Conservation (phyloP, 1,140 invertebrate species). For the Neodiprion virginianus region DNA sequence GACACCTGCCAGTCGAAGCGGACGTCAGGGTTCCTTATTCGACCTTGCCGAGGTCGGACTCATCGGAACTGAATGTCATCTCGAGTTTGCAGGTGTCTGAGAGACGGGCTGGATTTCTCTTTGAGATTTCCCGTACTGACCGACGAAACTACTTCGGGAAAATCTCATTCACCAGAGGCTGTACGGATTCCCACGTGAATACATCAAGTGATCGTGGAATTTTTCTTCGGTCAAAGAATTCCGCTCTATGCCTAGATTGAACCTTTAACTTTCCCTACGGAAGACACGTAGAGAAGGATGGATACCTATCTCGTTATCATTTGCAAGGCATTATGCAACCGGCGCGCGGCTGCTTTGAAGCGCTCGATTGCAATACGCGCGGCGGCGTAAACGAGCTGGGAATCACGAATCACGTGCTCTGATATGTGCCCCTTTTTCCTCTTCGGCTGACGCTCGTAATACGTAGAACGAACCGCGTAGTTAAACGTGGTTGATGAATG, state of each 20-base stretch:
- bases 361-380: conserved; percentile 33
- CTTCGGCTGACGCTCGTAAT: conserved; percentile 11
- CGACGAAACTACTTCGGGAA: too few relatives aligned
- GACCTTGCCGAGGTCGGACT: not conserved
- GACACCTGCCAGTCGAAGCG: not conserved
- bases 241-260: not conserved
- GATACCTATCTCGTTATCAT: conserved; percentile 45
- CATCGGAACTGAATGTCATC: not conserved
- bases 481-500: conserved; percentile 36
- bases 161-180: too few relatives aligned
- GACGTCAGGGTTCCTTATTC: not conserved
- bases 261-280: not conserved
- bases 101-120: not conserved
- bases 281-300: not conserved
- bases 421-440: conserved; percentile 17
- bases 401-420: conserved; percentile 33
- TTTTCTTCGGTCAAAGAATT: too few relatives aligned
- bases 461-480: too few relatives aligned
- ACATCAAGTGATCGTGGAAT: too few relatives aligned
- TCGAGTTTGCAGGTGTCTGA: not conserved
- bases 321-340: conserved; percentile 47
- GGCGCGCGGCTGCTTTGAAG: conserved; percentile 28
- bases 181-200: too few relatives aligned
- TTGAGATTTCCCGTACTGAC: too few relatives aligned
- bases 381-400: conserved; percentile 34